Evolutionary conservation across 1,140 invertebrate genomes (phyloP), one percentile per base, ranked within the genome.

Genomic region (Cyphomyrmex costatus): DNA sequence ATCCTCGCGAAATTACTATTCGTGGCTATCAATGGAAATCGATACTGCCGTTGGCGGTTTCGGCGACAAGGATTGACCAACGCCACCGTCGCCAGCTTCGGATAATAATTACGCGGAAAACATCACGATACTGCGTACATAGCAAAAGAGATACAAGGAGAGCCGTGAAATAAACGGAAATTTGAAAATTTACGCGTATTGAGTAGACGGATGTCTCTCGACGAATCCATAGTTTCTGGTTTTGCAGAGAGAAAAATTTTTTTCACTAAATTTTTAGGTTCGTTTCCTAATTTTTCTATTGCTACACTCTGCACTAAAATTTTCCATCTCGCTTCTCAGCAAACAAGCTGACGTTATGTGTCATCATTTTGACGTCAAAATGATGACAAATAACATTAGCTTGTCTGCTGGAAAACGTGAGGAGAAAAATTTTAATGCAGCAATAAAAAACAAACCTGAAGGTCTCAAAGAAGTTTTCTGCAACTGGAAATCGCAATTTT

Each of bases 11-110:
- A 80, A 80, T 80, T 80, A 80, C 46, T 53, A 70, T 80, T 80
- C 46, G 77, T 56, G 61, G 46, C 63, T 27, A 80, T 80, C 77
- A 80, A 80, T 70, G 77, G 77, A 68, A 80, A 80, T 80, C 66
- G 70, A 63, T 84, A 56, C 19, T 60, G 49, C 21, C 70, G 61
- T 66, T 49, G 80, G 51, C 71, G 82, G 70, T 87, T 87, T 87
- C 68, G 46, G 24, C 33, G 63, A 77, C 49, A 53, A 85, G 33
- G 24, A 49, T 49, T 49, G 46, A 21, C 73, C 8, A n/a, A 30
- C 61, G 30, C 1, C 24, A 24, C 56, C 21, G 60, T 14, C 30
- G 19, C n/a, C 33, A n/a, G 8, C 73, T 36, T 16, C 33, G 21
- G 73, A 76, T 61, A 83, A 79, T 51, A 86, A 83, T 74, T 49